A percentile compares a stretch with the other conserved stretches of the same genome.
These are phyloP conservation scores for Periophthalmus modestus DNA, from an alignment of 2,113 vertebrate genomes.

Conservation along the genomic window DNA sequence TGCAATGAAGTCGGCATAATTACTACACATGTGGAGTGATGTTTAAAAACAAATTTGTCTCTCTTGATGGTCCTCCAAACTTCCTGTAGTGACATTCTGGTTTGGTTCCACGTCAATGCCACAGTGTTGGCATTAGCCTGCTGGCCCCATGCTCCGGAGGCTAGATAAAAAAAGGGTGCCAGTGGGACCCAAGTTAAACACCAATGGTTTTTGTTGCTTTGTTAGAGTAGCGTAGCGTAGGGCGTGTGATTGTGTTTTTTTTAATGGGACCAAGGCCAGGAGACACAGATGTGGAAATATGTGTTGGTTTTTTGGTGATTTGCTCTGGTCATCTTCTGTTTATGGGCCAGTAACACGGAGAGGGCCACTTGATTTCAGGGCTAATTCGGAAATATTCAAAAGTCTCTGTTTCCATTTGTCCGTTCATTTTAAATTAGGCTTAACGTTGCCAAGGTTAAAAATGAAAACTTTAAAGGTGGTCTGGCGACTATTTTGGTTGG, in stretches of 20 bases:
- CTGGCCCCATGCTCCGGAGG: slow-evolving; percentile 42
- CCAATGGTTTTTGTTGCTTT: slow-evolving; percentile 57
- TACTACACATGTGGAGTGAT: neutral
- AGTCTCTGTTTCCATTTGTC: slow-evolving; percentile 29
- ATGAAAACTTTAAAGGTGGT: neutral
- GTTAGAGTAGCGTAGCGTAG: slow-evolving; percentile 50
- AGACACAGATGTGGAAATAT: slow-evolving; percentile 59
- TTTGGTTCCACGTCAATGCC: slow-evolving; percentile 44
- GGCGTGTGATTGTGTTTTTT: slow-evolving; percentile 64
- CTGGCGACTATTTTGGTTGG: too few relatives aligned
- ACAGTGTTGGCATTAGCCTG: slow-evolving; percentile 48
- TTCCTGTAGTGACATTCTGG: slow-evolving; percentile 21
- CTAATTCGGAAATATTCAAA: slow-evolving; percentile 36
- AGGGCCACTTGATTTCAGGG: slow-evolving; percentile 41
- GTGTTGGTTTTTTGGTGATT: slow-evolving; percentile 62
- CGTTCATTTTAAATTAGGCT: neutral
- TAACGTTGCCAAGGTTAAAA: neutral
- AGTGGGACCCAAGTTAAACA: slow-evolving; percentile 74
- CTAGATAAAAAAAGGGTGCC: slow-evolving; percentile 58
- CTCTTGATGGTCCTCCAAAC: slow-evolving; percentile 34
- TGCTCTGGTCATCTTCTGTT: slow-evolving; percentile 43
- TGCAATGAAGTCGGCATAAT: too few relatives aligned
- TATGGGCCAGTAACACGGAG: slow-evolving; percentile 22
- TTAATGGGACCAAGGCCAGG: slow-evolving; percentile 61
- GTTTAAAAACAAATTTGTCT: slow-evolving; percentile 52